These are phyloP conservation scores for Ostrea denselamellosa DNA, from an alignment of 1,140 invertebrate genomes.

Conservation along the genomic window DNA sequence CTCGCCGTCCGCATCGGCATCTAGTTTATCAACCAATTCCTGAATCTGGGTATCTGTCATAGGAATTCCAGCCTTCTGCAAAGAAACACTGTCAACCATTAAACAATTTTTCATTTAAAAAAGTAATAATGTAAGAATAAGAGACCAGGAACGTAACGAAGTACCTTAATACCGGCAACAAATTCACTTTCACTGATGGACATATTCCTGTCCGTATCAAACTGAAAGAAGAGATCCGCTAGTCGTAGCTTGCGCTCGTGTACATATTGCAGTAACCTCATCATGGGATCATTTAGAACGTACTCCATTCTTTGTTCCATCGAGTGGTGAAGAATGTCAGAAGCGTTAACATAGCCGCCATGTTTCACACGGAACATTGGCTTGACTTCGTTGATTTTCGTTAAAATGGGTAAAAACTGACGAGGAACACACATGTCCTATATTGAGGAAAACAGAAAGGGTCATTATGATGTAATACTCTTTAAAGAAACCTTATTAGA, in stretches of 20 bases:
- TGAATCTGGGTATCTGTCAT: conserved; percentile 52
- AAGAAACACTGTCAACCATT: not conserved
- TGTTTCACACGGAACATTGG: conserved; percentile 52
- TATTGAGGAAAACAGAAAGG: not conserved
- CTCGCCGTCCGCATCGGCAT: conserved; percentile 53
- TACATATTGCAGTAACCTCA: conserved; percentile 53
- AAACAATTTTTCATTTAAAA: not conserved
- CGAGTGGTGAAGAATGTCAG: conserved; percentile 49
- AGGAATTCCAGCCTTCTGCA: conserved; percentile 52
- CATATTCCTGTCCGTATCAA: conserved; percentile 55
- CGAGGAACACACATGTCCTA: conserved; percentile 52
- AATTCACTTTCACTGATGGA: conserved; percentile 53
- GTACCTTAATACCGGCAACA: conserved; percentile 46
- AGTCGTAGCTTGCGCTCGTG: conserved; percentile 51
- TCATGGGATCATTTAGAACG: conserved; percentile 54
- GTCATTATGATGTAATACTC: not conserved
- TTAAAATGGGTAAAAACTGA: conserved; percentile 41
- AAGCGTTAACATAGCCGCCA: conserved; percentile 53
- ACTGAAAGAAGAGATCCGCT: conserved; percentile 50
- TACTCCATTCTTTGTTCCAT: conserved; percentile 52
- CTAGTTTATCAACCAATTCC: conserved; percentile 50
- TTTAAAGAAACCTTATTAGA: not conserved
- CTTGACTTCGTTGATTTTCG: conserved; percentile 46
- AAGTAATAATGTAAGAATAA: not conserved
- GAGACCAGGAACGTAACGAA: not conserved